Evolutionary conservation across 2,888 invertebrate species (phyloP), one percentile per base, ranked within the genome.

Genomic region (Stenichneumon culpator): DNA sequence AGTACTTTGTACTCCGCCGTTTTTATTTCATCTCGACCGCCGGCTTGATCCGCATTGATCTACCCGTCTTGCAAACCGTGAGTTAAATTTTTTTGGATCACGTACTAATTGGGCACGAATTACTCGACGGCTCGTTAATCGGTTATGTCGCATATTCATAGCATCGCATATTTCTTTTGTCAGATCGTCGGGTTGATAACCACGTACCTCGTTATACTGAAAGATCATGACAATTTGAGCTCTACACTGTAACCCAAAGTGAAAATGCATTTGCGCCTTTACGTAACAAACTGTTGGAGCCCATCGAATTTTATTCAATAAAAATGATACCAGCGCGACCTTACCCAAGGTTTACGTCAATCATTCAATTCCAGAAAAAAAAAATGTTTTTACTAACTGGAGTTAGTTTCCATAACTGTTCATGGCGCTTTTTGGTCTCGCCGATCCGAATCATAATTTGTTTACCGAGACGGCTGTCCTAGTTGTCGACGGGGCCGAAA

Each of bases 401-500:
- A 3, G 57, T 22, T 39, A 19, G 6, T 19, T 54, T 54, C 19
- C 22, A 19, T 19, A n/a, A 54, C n/a, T 54, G 19, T 19, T 39
- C 36, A 22, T 19, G 39, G 19, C 39, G 39, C 16, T 67, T 22
- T 57, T 22, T 52, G 28, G 39, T 22, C 11, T 36, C 39, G 7
- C n/a, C 32, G 54, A 57, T 39, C 19, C 9, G 39, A 19, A 39
- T 57, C 44, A 28, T 54, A 78, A 68, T 68, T 78, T 78, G 77
- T 78, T 78, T 52, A 78, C 36, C 36, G 22, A 54, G 54, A 60
- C 11, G 57, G 28, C 63, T 14, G 70, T 47, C 54, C 19, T 44
- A 77, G 50, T 77, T 44, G 60, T 44, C 67, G 67, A 57, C 72
- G 9, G 16, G 32, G 11, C 54, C 67, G 25, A 82, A 82, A 70